Evolutionary conservation across 2,888 invertebrate species (phyloP), one percentile per base, ranked within the genome.

Genomic region (Hermodice carunculata): DNA sequence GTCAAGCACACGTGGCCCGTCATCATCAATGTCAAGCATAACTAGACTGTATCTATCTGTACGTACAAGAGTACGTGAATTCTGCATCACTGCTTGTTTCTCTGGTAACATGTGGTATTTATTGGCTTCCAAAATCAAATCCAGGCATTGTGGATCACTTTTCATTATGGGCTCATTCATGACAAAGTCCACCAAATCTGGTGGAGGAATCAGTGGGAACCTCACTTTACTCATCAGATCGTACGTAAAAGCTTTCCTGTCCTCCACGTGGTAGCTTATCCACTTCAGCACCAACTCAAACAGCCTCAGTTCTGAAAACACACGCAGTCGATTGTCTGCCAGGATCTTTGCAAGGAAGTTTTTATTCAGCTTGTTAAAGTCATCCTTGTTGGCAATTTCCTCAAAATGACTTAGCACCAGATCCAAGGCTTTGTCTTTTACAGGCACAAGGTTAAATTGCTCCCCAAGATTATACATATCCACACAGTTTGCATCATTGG

Each of bases 51-150:
- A 42, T 2, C 4, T 29, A 22, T 46, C 49, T 6, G 40, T 24
- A 1, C 65, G 37, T n/a, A 65, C 65, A n/a, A 31, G 61, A 3
- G 61, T 65, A 4, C 65, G 53, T 4, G 6, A 14, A 11, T 44
- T 65, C 51, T 65, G 65, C 42, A 65, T 26, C 17, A 49, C 2
- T n/a, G 65, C 56, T 32, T 65, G 65, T 22, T 49, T 32, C 1
- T 54, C 31, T 2, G 61, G 61, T 34, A 65, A 43, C 65, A 65
- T 61, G 61, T 65, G 65, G 28, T 65, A 65, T 28, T 44, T 61
- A 44, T 65, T 65, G 37, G 65, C 65, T 32, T 65, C 65, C 1
- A 65, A 43, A 8, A 65, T 46, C 3, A 65, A 51, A 19, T 65
- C 65, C 54, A 65, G 44, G 32, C 65, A 65, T 32, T 40, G 49